These are phyloP conservation scores for Aleadryas rufinucha DNA, from an alignment of 2,113 vertebrate genomes.

Conservation along the genomic window DNA sequence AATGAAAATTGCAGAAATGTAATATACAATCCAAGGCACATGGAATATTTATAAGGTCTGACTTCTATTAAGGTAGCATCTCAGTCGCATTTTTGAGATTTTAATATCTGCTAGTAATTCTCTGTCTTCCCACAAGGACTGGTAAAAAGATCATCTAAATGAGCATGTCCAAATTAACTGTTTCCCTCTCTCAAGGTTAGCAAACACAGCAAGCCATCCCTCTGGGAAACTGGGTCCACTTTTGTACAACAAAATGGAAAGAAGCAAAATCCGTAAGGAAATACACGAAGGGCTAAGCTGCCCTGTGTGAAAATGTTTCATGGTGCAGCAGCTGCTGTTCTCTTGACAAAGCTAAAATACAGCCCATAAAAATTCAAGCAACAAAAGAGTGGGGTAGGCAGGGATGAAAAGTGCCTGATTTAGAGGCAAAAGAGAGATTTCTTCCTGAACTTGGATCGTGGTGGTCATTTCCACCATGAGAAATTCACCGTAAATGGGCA, in stretches of 20 bases:
- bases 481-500: neutral
- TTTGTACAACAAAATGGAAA: neutral
- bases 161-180: neutral
- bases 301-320: neutral
- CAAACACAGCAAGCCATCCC: neutral
- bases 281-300: neutral
- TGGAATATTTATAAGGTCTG: slow-evolving; percentile 57
- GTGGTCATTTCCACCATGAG: neutral
- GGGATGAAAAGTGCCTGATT: neutral
- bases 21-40: slow-evolving; percentile 27
- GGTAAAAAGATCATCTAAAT: slow-evolving; percentile 31
- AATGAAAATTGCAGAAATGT: slow-evolving; percentile 26
- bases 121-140: slow-evolving; percentile 19
- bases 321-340: neutral
- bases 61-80: slow-evolving; percentile 14
- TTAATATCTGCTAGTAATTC: slow-evolving; percentile 57
- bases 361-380: neutral
- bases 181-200: neutral
- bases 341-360: neutral
- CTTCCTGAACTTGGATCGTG: neutral
- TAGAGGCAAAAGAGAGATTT: neutral
- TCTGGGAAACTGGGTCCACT: neutral
- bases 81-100: slow-evolving; percentile 15
- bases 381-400: neutral
- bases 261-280: neutral